These are phyloP conservation scores for Drosophila navojoa DNA, from an alignment of 1,140 invertebrate genomes.

Conservation along the genomic window DNA sequence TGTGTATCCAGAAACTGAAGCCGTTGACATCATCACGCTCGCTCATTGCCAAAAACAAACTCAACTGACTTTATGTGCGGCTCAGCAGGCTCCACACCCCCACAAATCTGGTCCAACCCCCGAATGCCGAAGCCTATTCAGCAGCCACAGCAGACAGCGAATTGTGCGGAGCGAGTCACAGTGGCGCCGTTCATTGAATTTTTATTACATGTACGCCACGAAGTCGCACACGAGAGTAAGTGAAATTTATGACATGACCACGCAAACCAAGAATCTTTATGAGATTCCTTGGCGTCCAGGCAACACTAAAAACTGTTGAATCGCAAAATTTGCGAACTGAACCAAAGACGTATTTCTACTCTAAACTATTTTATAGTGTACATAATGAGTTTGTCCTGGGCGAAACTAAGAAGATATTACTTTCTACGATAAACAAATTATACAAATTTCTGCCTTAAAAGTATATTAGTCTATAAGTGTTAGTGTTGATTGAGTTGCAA, in stretches of 20 bases:
- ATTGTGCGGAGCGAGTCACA: slow-evolving; percentile 50
- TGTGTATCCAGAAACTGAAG: neutral
- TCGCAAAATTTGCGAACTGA: neutral
- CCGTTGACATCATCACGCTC: slow-evolving; percentile 66
- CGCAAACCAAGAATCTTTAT: slow-evolving; percentile 7
- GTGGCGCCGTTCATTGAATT: slow-evolving; percentile 48
- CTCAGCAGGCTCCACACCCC: slow-evolving; percentile 5
- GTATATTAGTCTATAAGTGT: too few species aligned
- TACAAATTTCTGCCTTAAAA: too few species aligned
- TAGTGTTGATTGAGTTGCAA: too few species aligned
- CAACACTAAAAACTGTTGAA: slow-evolving; percentile 12
- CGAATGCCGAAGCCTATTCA: slow-evolving; percentile 6
- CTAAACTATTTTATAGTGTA: neutral
- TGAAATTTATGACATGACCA: slow-evolving; percentile 4
- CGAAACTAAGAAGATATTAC: too few species aligned
- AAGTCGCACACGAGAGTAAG: slow-evolving; percentile 12
- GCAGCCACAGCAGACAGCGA: slow-evolving; percentile 20
- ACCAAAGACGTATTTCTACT: neutral
- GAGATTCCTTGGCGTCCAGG: neutral
- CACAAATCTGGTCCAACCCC: slow-evolving; percentile 18
- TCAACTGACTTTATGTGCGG: slow-evolving; percentile 24
- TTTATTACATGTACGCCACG: slow-evolving; percentile 66
- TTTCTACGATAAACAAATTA: too few species aligned
- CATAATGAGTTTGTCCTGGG: neutral
- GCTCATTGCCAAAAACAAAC: slow-evolving; percentile 13